Evolutionary conservation across 1,140 invertebrate species (phyloP).

Genomic region (Palaemon carinicauda): DNA sequence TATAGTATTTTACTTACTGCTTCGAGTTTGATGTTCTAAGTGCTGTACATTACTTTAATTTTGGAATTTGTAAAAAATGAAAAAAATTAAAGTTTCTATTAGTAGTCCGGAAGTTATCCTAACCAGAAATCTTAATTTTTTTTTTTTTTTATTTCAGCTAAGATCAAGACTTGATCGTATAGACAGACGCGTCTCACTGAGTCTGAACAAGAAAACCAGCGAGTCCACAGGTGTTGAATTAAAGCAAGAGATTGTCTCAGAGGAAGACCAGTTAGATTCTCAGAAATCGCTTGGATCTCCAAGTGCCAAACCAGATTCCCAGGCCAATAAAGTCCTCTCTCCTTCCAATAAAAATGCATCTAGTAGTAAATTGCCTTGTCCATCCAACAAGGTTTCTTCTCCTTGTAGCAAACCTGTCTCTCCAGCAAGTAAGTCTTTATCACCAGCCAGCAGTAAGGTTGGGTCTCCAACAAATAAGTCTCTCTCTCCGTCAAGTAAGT

Average conservation of each 20-base stretch:
- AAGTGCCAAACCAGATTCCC: neutral
- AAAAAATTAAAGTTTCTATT: no score
- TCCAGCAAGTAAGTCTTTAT: conserved; percentile 5
- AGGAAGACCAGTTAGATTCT: neutral
- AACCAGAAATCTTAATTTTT: neutral
- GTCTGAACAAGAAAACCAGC: conserved; percentile 28
- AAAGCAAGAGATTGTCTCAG: neutral
- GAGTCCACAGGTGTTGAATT: neutral
- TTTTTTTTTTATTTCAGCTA: conserved; percentile 21
- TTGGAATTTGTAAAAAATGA: no score
- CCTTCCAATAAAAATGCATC: neutral
- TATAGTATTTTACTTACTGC: no score
- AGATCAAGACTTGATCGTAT: conserved; percentile 40
- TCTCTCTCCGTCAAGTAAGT: no score
- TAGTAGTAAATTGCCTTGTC: neutral
- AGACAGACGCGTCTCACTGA: conserved; percentile 31
- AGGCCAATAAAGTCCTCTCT: neutral
- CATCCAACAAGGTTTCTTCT: neutral
- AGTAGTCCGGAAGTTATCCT: neutral
- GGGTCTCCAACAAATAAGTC: no score
- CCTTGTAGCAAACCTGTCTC: neutral
- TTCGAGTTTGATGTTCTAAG: no score
- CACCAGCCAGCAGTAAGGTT: no score
- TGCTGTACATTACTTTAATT: no score
- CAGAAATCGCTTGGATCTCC: neutral